A percentile compares a stretch with the other conserved stretches of the same genome.
Evolutionary conservation across 1,140 invertebrate species (phyloP).

Genomic region (Augochlora pura): DNA sequence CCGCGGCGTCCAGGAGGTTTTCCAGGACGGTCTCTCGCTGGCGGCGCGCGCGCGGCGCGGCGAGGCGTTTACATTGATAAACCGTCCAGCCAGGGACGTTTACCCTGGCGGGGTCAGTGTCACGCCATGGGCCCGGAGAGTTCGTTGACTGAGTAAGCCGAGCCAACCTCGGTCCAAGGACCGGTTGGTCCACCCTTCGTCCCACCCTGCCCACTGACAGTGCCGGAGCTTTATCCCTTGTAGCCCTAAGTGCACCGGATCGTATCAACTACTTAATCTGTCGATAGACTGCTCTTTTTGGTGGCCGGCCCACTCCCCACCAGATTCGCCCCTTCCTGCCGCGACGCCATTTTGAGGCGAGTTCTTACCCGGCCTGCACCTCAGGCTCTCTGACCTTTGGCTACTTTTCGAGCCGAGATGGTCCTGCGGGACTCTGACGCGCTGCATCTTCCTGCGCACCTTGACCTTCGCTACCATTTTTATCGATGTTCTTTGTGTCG

Average conservation of each 20-base stretch:
- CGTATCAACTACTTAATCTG: slow-evolving; percentile 23
- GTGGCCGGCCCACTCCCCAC: not conserved
- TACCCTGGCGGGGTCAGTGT: slow-evolving; percentile 65
- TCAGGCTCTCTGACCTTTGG: not conserved
- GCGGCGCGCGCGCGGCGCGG: too few species aligned
- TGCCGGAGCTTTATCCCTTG: slow-evolving; percentile 44
- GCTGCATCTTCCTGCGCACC: too few species aligned
- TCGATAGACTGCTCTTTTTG: slow-evolving; percentile 5
- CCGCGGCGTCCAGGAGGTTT: too few species aligned
- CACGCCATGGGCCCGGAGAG: slow-evolving; percentile 51
- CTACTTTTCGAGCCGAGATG: not conserved
- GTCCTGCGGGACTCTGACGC: too few species aligned
- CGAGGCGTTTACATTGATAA: slow-evolving; percentile 46
- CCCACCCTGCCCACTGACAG: slow-evolving; percentile 54
- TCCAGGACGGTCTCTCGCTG: too few species aligned
- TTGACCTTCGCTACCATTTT: too few species aligned
- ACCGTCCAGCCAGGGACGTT: slow-evolving; percentile 50
- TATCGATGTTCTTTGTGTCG: too few species aligned
- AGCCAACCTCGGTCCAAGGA: slow-evolving; percentile 58
- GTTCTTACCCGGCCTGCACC: not conserved
- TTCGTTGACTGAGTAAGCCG: slow-evolving; percentile 65
- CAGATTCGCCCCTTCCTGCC: not conserved
- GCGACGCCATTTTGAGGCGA: not conserved
- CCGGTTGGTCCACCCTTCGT: slow-evolving; percentile 65
- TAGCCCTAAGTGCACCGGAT: slow-evolving; percentile 45